A percentile compares a stretch with the other conserved stretches of the same genome.
Conservation (phyloP, 2,888 invertebrate species). For the Yponomeuta malinellus region DNA sequence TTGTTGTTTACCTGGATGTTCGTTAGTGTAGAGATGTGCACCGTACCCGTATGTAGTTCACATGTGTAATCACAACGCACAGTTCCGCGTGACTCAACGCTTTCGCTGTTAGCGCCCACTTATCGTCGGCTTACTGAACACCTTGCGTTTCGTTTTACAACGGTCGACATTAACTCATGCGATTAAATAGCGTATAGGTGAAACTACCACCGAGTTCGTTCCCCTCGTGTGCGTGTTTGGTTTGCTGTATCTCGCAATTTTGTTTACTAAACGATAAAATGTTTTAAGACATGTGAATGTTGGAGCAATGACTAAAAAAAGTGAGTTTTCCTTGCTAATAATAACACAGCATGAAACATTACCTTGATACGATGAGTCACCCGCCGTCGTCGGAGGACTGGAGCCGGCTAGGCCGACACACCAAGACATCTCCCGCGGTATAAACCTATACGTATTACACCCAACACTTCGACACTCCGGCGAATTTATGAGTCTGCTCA, state of each 20-base stretch:
- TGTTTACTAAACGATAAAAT: background rate
- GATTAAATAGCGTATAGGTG: slow-evolving; percentile 15
- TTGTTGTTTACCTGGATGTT: slow-evolving; percentile 21
- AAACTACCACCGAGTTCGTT: slow-evolving; percentile 13
- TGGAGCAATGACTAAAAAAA: background rate
- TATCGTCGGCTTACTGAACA: slow-evolving; percentile 28
- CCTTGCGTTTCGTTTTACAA: slow-evolving; percentile 27
- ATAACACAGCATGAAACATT: slow-evolving; percentile 17
- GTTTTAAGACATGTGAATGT: background rate
- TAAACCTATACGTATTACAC: slow-evolving; percentile 17
- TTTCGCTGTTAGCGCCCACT: slow-evolving; percentile 57
- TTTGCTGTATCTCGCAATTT: background rate
- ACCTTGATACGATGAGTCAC: slow-evolving; percentile 53
- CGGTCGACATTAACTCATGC: slow-evolving; percentile 17
- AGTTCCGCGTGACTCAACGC: slow-evolving; percentile 56
- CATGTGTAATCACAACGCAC: slow-evolving; percentile 29
- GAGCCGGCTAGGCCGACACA: slow-evolving; percentile 46
- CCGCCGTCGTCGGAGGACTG: slow-evolving; percentile 31
- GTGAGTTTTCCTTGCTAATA: slow-evolving; percentile 2
- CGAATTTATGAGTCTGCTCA: slow-evolving; percentile 38
- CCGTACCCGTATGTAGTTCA: slow-evolving; percentile 26
- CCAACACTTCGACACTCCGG: slow-evolving; percentile 24
- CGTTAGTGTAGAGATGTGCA: slow-evolving; percentile 27
- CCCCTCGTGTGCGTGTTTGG: background rate
- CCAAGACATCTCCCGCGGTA: slow-evolving; percentile 8